Evolutionary conservation across 1,140 invertebrate genomes (phyloP), one percentile per base, ranked within the genome.

Genomic region (Cydia strobilella): DNA sequence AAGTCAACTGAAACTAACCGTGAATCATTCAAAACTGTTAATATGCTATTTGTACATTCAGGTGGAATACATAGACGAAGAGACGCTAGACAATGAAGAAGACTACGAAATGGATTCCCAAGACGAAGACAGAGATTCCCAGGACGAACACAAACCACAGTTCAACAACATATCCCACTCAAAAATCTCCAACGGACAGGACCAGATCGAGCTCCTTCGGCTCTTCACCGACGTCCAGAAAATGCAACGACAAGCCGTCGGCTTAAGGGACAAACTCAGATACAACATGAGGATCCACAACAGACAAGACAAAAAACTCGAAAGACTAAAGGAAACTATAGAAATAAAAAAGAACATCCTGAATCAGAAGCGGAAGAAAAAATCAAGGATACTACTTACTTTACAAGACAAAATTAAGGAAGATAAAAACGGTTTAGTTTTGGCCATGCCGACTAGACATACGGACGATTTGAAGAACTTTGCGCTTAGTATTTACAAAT

Each of bases 31-130:
- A n/a, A n/a, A n/a, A n/a, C n/a, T n/a, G n/a, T n/a, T 15, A 59
- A 59, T 59, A 59, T 23, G 18, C 27, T 18, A 74, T 75, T 79
- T 48, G 35, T 80, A 74, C 74, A 45, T 72, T 35, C 76, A 93
- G 91, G 89, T 91, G n/a, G 91, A 93, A 83, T 93, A 93, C 35
- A 91, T 93, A 78, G 91, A 93, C 54, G 90, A 92, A 77, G 90
- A 91, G 59, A 87, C 85, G 6, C 76, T 88, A 42, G 89, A 90
- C 7, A 85, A 90, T 79, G 89, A 88, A 74, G 82, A 86, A 65
- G 82, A 84, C 35, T 75, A 87, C 31, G 79, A 87, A 9, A 86
- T 85, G 82, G 84, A 86, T 25, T 81, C 80, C n/a, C 82, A 86
- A 48, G 75, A 80, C 9, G 79, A 85, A 76, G 78, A 85, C 31